Evolutionary conservation across 2,888 invertebrate genomes (phyloP).

Genomic region (Drosophila sordidula): DNA sequence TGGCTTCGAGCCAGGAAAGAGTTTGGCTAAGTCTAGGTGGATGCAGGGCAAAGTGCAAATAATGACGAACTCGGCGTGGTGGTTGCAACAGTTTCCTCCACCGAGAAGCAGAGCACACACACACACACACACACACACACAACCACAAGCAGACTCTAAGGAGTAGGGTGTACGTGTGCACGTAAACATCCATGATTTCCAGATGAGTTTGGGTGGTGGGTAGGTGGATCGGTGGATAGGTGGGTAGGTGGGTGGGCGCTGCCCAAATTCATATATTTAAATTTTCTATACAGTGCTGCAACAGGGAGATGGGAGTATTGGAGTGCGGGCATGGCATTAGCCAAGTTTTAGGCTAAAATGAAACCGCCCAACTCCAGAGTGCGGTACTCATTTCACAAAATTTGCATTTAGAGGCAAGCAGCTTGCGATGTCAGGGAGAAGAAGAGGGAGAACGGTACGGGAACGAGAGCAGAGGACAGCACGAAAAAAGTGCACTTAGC

Average conservation of each 20-base stretch:
- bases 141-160: constrained; percentile 5
- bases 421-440: not conserved
- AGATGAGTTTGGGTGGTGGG: constrained; percentile 43
- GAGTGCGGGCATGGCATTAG: constrained; percentile 51
- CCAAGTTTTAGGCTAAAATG: constrained; percentile 52
- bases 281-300: constrained; percentile 76
- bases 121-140: constrained; percentile 34
- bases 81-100: constrained; percentile 76
- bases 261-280: constrained; percentile 57
- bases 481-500: constrained; percentile 76
- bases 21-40: constrained; percentile 50
- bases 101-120: constrained; percentile 47
- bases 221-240: constrained; percentile 30
- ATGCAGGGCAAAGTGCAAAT: constrained; percentile 75
- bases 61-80: constrained; percentile 59
- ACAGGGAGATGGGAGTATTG: constrained; percentile 16
- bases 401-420: constrained; percentile 70
- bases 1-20: constrained; percentile 52
- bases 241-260: constrained; percentile 19
- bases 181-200: constrained; percentile 50
- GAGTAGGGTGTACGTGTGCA: constrained; percentile 34
- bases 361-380: constrained; percentile 33
- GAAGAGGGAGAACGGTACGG: constrained; percentile 6
- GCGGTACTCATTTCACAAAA: constrained; percentile 73
- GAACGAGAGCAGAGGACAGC: not conserved